Conservation (phyloP, 2,888 invertebrate species). For the Dinocampus coccinellae region DNA sequence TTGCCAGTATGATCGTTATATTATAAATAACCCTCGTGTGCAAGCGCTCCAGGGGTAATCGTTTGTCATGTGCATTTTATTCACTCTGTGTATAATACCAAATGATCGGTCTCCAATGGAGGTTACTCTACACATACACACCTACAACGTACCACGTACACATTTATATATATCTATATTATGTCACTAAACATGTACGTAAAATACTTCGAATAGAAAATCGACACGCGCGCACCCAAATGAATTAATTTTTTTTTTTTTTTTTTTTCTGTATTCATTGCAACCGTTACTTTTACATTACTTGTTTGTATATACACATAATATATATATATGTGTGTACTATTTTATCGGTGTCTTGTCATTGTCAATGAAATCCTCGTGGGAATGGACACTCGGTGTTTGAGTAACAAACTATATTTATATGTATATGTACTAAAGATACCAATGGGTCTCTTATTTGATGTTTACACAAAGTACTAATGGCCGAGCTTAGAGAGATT, state of each 20-base stretch:
- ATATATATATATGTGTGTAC: conserved; percentile 20
- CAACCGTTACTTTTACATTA: background rate
- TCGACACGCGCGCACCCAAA: background rate
- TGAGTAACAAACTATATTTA: conserved; percentile 41
- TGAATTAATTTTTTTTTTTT: background rate
- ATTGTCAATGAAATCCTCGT: conserved; percentile 63
- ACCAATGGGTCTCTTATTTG: conserved; percentile 66
- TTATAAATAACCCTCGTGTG: background rate
- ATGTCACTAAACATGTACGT: conserved; percentile 15
- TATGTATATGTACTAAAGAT: conserved; percentile 39
- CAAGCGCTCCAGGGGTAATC: conserved; percentile 7
- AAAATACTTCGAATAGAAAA: conserved; percentile 31
- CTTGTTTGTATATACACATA: background rate
- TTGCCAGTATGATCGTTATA: background rate
- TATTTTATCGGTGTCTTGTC: conserved; percentile 40
- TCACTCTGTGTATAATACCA: background rate
- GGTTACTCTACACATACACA: background rate
- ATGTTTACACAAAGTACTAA: conserved; percentile 68
- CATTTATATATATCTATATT: background rate
- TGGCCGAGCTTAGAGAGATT: conserved; percentile 68
- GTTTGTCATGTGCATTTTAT: background rate
- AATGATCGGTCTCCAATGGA: background rate
- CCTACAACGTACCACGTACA: too few relatives aligned
- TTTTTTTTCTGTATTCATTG: background rate
- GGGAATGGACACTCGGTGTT: conserved; percentile 66